These are phyloP conservation scores for Gavialis gangeticus DNA, from an alignment of 2,113 vertebrate species.

Conservation along the genomic window DNA sequence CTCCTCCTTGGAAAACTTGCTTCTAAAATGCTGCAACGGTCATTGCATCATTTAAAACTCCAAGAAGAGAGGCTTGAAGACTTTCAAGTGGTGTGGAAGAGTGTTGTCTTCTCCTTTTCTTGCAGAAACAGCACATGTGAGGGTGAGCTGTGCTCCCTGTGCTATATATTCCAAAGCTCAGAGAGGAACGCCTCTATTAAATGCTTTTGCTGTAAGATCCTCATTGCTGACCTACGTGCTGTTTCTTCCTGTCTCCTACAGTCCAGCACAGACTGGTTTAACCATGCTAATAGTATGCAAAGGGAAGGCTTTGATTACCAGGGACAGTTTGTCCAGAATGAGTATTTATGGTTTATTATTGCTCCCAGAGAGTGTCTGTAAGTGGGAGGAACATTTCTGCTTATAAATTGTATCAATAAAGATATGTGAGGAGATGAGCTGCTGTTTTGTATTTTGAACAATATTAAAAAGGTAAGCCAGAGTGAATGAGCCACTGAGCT, in stretches of 20 bases:
- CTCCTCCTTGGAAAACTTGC: neutral
- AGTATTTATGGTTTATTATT: slow-evolving; percentile 43
- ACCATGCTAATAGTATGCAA: neutral
- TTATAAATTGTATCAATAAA: slow-evolving; percentile 55
- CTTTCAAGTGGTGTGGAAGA: neutral
- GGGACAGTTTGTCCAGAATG: neutral
- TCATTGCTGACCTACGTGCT: neutral
- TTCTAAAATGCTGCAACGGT: neutral
- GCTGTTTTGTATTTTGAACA: slow-evolving; percentile 9
- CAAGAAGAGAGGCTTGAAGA: neutral
- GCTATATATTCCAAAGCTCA: too few species aligned
- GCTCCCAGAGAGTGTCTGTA: slow-evolving; percentile 34
- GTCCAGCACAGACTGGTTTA: neutral
- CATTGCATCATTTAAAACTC: neutral
- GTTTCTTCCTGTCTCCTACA: neutral
- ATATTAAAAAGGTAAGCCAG: neutral
- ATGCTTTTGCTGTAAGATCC: neutral
- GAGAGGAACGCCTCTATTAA: too few species aligned
- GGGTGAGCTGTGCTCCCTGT: neutral
- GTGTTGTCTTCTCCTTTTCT: neutral
- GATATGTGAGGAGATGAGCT: neutral
- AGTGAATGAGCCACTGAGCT: slow-evolving; percentile 13
- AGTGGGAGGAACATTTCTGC: slow-evolving; percentile 5
- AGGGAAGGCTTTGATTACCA: slow-evolving; percentile 21
- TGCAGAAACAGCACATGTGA: neutral